Conservation (phyloP, 2,113 vertebrate genomes). For the Nipponia nippon region DNA sequence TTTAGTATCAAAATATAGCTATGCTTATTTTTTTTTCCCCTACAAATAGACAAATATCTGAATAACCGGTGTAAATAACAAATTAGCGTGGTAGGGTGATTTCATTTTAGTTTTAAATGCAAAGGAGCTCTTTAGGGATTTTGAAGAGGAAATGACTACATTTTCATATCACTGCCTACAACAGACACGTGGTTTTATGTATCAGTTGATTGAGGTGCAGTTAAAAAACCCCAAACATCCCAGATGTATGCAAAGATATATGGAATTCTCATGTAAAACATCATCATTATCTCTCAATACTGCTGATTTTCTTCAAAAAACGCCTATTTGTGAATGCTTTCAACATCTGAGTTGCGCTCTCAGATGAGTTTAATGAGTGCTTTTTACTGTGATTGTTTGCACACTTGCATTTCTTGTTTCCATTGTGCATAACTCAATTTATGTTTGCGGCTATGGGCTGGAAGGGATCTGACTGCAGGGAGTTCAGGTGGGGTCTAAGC, state of each 20-base stretch:
- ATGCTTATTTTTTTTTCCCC: constrained; percentile 10
- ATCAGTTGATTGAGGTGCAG: neutral
- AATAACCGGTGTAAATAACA: constrained; percentile 61
- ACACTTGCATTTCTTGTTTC: constrained; percentile 45
- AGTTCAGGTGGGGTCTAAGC: constrained; percentile 17
- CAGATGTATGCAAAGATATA: neutral
- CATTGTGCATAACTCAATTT: constrained; percentile 16
- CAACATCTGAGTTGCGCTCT: neutral
- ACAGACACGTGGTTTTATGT: neutral
- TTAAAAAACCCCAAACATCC: neutral
- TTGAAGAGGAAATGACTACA: constrained; percentile 22
- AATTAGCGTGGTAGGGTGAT: constrained; percentile 39
- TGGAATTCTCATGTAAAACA: neutral
- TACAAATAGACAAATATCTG: constrained; percentile 39
- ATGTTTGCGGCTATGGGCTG: neutral
- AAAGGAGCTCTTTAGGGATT: constrained; percentile 20
- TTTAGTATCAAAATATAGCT: constrained; percentile 17
- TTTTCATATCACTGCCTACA: constrained; percentile 29
- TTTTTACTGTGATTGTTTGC: constrained; percentile 30
- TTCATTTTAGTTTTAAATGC: constrained; percentile 55
- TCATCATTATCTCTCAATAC: neutral
- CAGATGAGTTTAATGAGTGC: constrained; percentile 45
- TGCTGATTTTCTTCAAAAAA: constrained; percentile 12
- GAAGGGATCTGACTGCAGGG: constrained; percentile 5
- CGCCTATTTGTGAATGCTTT: neutral